These are phyloP conservation scores for Blastobasis adustella DNA, from an alignment of 2,888 invertebrate genomes.

Conservation along the genomic window DNA sequence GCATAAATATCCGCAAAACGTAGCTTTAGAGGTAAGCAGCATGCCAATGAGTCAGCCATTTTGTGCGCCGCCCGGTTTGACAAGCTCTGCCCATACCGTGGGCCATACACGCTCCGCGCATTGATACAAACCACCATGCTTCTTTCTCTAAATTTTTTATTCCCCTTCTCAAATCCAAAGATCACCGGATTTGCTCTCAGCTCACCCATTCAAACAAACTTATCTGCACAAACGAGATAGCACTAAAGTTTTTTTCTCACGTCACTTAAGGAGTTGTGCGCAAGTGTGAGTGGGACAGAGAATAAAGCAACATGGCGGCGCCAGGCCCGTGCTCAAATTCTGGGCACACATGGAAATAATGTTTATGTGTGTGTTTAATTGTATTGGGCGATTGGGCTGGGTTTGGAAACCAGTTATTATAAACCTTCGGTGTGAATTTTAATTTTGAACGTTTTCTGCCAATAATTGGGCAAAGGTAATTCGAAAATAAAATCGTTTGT, in stretches of 20 bases:
- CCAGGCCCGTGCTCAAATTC: constrained; percentile 45
- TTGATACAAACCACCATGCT: constrained; percentile 34
- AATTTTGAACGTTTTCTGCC: constrained; percentile 9
- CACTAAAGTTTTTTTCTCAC: constrained; percentile 29
- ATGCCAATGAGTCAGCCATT: background rate
- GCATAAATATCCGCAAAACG: constrained; percentile 33
- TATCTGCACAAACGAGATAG: constrained; percentile 39
- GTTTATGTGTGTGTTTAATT: constrained; percentile 40
- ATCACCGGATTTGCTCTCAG: constrained; percentile 32
- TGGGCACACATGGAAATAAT: constrained; percentile 43
- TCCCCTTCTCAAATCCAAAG: constrained; percentile 61
- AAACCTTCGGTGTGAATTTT: constrained; percentile 27
- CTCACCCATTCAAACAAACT: constrained; percentile 21
- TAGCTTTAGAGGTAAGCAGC: constrained; percentile 48
- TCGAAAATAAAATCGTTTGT: background rate
- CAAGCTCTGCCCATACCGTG: constrained; percentile 28
- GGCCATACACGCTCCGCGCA: constrained; percentile 19
- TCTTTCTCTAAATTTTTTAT: constrained; percentile 52
- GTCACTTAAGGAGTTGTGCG: constrained; percentile 11
- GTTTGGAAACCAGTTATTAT: constrained; percentile 31
- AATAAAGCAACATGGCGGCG: constrained; percentile 62
- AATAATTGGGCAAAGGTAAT: background rate
- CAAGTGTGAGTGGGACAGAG: constrained; percentile 38
- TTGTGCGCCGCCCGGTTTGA: constrained; percentile 10
- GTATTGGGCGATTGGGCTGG: constrained; percentile 38